Base-by-base conservation (phyloP, 2,888 invertebrate species). In the Erebia palarica region DNA sequence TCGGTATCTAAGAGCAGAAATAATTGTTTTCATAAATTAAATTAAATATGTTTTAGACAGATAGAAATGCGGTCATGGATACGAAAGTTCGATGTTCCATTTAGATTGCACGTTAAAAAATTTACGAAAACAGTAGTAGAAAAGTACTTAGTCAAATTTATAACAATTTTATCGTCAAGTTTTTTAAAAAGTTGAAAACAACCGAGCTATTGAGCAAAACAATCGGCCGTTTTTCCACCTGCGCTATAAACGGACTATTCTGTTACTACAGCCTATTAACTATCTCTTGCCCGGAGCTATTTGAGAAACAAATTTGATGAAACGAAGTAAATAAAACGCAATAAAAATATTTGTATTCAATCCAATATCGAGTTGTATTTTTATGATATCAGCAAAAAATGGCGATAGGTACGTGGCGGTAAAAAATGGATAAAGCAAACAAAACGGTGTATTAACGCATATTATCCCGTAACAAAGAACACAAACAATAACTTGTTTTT, bases 341-440 rank as follows among this genome's bases (percentile, higher is more conserved):
- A 53, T 16, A n/a, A 53, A 55, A 55, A 18, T 55, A 18, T 55
- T 55, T 18, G 18, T 55, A 55, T 55, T 55, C 55, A 55, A 55
- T 55, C 55, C 55, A 55, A 55, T 55, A 55, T 55, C 55, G 18
- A 9, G 55, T 0, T 55, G 55, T 55, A 18, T 55, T 53, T 53
- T 53, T 53, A 53, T 53, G 53, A 53, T 53, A 53, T 53, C 10
- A 16, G 10, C 53, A 16, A 16, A 53, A 53, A 16, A 53, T n/a
- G n/a, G n/a, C n/a, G n/a, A n/a, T n/a, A n/a, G n/a, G 53, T 53
- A 53, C 16, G 53, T 16, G n/a, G n/a, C 53, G 8, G 53, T 2
- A 53, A 53, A 53, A 14, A 16, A n/a, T n/a, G 51, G 16, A 10
- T 53, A 53, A 18, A 53, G 53, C 9, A 53, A 53, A 53, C 53